Conservation (phyloP, 2,113 vertebrate species). For the Cyanoliseus patagonus region DNA sequence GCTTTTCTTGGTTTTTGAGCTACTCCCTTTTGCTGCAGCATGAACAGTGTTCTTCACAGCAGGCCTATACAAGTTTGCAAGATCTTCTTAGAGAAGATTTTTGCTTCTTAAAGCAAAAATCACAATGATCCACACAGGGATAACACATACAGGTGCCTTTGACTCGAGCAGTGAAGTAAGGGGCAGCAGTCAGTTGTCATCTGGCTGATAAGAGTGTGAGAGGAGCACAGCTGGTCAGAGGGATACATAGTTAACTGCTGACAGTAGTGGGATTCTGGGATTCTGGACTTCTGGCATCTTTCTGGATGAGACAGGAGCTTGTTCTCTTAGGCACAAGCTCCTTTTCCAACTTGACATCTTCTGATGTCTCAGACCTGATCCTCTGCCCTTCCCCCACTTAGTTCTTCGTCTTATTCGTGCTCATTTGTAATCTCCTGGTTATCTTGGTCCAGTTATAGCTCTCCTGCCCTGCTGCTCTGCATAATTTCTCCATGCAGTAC, state of each 20-base stretch:
- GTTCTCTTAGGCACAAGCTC: background rate
- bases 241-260: background rate
- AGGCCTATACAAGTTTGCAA: background rate
- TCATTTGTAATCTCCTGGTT: background rate
- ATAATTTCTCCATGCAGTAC: background rate
- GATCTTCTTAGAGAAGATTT: background rate
- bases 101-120: background rate
- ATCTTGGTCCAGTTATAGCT: background rate
- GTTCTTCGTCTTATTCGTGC: background rate
- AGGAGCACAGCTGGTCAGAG: background rate
- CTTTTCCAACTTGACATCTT: background rate
- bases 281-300: background rate
- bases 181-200: background rate
- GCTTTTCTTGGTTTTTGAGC: background rate
- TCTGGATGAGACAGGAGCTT: background rate
- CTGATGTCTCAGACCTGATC: background rate
- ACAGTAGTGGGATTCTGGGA: background rate
- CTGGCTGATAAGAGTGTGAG: background rate
- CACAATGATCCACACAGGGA: fast-evolving
- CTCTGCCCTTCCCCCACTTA: background rate
- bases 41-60: background rate
- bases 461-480: background rate
- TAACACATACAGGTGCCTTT: background rate
- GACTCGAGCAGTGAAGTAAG: background rate
- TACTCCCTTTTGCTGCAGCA: background rate